These are phyloP conservation scores for Pogonus chalceus DNA, from an alignment of 1,140 invertebrate species.

Conservation along the genomic window DNA sequence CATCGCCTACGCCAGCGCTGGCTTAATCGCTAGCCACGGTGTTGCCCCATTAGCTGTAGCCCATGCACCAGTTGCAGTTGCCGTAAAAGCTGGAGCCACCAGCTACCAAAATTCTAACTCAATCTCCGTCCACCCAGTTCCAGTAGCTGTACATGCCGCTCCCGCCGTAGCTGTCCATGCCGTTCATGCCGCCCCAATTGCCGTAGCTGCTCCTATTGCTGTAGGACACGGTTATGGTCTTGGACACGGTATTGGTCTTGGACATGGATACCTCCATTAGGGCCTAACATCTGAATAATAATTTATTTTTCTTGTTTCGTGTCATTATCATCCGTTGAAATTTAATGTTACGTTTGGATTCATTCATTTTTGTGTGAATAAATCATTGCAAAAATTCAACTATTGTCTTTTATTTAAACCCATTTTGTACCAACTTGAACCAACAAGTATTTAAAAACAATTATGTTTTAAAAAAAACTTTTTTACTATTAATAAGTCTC, in stretches of 20 bases:
- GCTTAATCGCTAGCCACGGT: conserved; percentile 22
- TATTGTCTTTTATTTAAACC: too few species aligned
- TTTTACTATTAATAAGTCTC: too few species aligned
- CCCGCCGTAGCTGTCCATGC: background rate
- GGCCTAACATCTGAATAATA: background rate
- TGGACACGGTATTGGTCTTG: background rate
- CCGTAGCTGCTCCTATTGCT: conserved; percentile 12
- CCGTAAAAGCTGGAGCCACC: background rate
- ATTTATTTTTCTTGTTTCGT: background rate
- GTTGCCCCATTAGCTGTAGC: conserved; percentile 20
- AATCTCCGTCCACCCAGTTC: background rate
- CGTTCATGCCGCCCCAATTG: conserved; percentile 2
- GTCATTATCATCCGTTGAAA: background rate
- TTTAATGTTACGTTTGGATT: background rate
- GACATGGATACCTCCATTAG: background rate
- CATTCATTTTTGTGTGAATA: conserved; percentile 2
- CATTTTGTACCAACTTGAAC: too few species aligned
- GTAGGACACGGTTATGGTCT: background rate
- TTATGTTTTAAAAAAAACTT: too few species aligned
- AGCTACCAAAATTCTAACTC: background rate
- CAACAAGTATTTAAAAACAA: too few species aligned
- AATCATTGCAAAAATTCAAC: background rate
- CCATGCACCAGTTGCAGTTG: conserved; percentile 11
- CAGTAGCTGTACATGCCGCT: background rate
- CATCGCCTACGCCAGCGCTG: conserved; percentile 31